Conservation (phyloP, 2,888 invertebrate genomes). For the Aphodius granarius region DNA sequence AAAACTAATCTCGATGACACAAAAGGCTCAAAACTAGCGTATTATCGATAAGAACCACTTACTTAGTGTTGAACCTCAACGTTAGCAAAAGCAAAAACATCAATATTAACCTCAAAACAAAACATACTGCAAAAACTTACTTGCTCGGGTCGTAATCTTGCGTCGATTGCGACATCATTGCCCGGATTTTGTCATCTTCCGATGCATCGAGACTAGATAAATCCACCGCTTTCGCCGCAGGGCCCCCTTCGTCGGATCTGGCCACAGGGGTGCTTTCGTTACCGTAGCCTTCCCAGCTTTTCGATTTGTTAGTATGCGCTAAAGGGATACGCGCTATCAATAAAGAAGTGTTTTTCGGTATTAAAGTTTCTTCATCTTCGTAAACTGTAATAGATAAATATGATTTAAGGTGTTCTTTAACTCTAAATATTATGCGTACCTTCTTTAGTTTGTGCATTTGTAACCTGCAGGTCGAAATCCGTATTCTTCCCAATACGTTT, state of each 20-base stretch:
- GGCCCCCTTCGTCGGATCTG: slow-evolving; percentile 50
- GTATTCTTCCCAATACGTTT: slow-evolving; percentile 92
- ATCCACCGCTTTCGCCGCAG: slow-evolving; percentile 73
- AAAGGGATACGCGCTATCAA: slow-evolving; percentile 93
- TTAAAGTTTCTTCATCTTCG: slow-evolving; percentile 84
- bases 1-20: background rate
- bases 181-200: slow-evolving; percentile 96
- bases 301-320: slow-evolving; percentile 71
- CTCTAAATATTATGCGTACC: slow-evolving; percentile 60
- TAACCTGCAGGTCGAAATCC: slow-evolving; percentile 95
- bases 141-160: slow-evolving; percentile 96
- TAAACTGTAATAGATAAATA: slow-evolving; percentile 68
- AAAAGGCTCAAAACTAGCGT: slow-evolving; percentile 11
- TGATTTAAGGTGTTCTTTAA: background rate
- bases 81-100: slow-evolving; percentile 32
- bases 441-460: slow-evolving; percentile 96
- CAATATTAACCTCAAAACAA: background rate
- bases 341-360: slow-evolving; percentile 96
- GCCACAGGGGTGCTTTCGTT: slow-evolving; percentile 54
- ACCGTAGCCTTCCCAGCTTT: slow-evolving; percentile 65
- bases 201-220: slow-evolving; percentile 87
- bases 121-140: slow-evolving; percentile 60
- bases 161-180: slow-evolving; percentile 97
- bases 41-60: slow-evolving; percentile 32
- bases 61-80: slow-evolving; percentile 41